Evolutionary conservation across 2,113 vertebrate species (phyloP).

Genomic region (Tinamus guttatus): DNA sequence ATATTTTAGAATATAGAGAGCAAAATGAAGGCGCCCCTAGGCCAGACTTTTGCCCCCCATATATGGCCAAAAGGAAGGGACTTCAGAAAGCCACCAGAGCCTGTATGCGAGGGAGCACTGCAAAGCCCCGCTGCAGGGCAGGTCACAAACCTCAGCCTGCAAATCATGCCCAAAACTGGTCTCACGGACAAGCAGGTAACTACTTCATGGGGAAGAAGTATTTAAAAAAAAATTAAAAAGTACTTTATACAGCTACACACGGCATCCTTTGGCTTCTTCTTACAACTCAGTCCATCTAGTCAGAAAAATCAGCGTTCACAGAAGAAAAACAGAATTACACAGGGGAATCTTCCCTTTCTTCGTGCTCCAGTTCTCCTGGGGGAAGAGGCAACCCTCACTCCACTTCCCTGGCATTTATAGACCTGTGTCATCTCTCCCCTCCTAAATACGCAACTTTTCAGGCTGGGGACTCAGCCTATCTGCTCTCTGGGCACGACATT

Average conservation of each 20-base stretch:
- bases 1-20: too few species aligned
- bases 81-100: background rate
- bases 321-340: background rate
- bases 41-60: too few species aligned
- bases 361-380: background rate
- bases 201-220: fast-evolving
- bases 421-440: fast-evolving
- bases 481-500: background rate
- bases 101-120: background rate
- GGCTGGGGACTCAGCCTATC: background rate
- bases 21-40: background rate
- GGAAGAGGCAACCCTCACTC: background rate
- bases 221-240: background rate
- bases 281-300: background rate
- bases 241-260: background rate
- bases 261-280: background rate
- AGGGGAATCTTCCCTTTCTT: background rate
- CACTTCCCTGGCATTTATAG: background rate
- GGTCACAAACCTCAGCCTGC: background rate
- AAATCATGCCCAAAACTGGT: background rate
- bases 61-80: background rate
- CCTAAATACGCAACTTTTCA: background rate
- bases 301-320: background rate
- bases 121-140: fast-evolving
- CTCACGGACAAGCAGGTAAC: background rate